Base-by-base conservation (phyloP, 2,113 vertebrate genomes). In the Microcebus tavaratra region DNA sequence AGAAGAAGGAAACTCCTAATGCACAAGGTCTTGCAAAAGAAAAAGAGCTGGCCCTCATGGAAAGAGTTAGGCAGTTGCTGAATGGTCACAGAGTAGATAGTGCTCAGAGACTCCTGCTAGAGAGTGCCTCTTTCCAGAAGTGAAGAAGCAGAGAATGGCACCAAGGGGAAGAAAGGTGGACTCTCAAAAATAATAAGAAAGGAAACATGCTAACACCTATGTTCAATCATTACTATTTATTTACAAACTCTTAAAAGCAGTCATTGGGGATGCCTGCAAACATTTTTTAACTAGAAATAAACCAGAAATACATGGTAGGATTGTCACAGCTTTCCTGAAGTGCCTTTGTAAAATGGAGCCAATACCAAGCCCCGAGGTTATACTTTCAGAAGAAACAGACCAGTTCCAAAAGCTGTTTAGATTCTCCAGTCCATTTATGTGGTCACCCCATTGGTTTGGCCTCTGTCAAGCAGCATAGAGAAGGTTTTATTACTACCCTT, bases 351-450 rank as follows among this genome's bases (percentile, higher is more conserved):
- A 86, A 91, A 93, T 85, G 29, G 21, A 90, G 65, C 45, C 55
- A 68, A 57, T 36, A 67, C 48, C 31, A 80, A 63, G 6, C 25
- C 31, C 25, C 21, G 72, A 36, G 7, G 7, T 90, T 84, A 79
- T 89, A 31, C 92, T 95, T 92, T 87, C 65, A 42, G 65, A 92
- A 55, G 78, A 94, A 79, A 73, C 5, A 92, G 36, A 29, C 2
- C 13, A 88, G 25, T 89, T 95, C 39, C 61, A 95, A 91, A 78
- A 73, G 67, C 31, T 73, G 5, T 45, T 13, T 59, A 78, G 29
- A 68, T 23, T 59, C 61, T 87, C 70, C 17, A 63, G 59, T 92
- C 7, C 55, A 79, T 50, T 81, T 85, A 89, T 39, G n/a, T 67
- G 9, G 27, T 6, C 36, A 83, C 70, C 4, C 4, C 14, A 57